phyloP scores from a whole-genome alignment of 2,113 vertebrate genomes.

The Agelaius tricolor region DNA sequence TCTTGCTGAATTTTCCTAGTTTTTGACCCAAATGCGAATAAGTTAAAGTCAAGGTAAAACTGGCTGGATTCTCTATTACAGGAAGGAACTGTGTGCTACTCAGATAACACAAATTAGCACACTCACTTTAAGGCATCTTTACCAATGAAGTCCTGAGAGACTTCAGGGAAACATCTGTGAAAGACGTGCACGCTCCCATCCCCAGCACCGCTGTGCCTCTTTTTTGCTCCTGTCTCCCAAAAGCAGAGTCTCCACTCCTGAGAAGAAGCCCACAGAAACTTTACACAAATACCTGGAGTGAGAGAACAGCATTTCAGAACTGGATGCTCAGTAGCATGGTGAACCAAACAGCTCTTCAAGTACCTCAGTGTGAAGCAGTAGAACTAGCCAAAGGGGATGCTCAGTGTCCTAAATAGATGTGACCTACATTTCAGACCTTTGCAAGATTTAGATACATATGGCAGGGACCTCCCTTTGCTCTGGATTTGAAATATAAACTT shows the following conservation, averaged over 20 bases:
- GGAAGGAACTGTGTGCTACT: not conserved
- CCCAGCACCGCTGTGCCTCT: not conserved
- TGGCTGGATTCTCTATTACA: not conserved
- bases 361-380: not conserved
- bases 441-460: conserved; percentile 37
- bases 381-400: conserved; percentile 48
- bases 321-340: not conserved
- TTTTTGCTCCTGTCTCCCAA: not conserved
- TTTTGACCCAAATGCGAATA: not conserved
- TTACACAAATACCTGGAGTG: not conserved
- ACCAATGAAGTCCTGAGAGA: not conserved
- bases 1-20: not conserved
- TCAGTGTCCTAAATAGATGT: conserved; percentile 54
- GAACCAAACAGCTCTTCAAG: conserved; percentile 5
- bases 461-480: conserved; percentile 32
- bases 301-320: not conserved
- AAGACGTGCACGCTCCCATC: accelerated
- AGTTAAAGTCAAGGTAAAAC: not conserved
- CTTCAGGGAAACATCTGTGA: not conserved
- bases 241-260: not conserved
- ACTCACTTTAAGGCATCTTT: not conserved
- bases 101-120: not conserved
- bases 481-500: not conserved
- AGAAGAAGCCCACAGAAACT: not conserved
- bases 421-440: conserved; percentile 61